Conservation (phyloP, 92 coral and sea anemone species). For the Muricea muricata region DNA sequence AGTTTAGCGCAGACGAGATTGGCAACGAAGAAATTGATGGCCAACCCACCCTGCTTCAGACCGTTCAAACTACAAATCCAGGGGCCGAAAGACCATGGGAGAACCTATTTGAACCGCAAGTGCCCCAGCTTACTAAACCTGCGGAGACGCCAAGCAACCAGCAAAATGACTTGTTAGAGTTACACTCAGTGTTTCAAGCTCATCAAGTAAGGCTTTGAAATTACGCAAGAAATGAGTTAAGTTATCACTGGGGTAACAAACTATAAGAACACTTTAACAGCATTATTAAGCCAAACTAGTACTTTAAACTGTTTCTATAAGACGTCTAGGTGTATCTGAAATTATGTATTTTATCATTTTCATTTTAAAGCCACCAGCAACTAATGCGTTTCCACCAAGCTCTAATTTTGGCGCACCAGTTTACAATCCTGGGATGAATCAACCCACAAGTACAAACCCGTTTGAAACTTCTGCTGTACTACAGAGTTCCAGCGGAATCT, state of each 20-base stretch:
- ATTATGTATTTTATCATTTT: neutral
- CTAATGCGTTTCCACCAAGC: conserved; percentile 2
- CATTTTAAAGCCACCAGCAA: conserved; percentile 16
- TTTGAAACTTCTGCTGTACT: neutral
- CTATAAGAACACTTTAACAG: no score
- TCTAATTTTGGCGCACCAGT: conserved; percentile 18
- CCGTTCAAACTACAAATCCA: neutral
- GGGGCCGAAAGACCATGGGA: conserved; percentile 16
- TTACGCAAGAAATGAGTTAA: no score
- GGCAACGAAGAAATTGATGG: neutral
- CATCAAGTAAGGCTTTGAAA: conserved; percentile 11
- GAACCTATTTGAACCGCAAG: neutral
- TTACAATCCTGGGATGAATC: neutral
- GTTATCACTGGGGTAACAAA: no score
- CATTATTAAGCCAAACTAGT: no score
- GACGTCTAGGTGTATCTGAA: neutral
- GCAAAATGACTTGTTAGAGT: neutral
- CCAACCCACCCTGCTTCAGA: conserved; percentile 24
- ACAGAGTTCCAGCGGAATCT: neutral
- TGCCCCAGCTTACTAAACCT: neutral
- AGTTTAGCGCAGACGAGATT: neutral
- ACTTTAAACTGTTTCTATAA: no score
- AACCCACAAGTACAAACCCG: neutral
- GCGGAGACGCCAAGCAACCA: conserved; percentile 1
- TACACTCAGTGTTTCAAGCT: conserved; percentile 15